phyloP scores from a whole-genome alignment of 2,888 invertebrate species.

The Ornithoptera priamus region DNA sequence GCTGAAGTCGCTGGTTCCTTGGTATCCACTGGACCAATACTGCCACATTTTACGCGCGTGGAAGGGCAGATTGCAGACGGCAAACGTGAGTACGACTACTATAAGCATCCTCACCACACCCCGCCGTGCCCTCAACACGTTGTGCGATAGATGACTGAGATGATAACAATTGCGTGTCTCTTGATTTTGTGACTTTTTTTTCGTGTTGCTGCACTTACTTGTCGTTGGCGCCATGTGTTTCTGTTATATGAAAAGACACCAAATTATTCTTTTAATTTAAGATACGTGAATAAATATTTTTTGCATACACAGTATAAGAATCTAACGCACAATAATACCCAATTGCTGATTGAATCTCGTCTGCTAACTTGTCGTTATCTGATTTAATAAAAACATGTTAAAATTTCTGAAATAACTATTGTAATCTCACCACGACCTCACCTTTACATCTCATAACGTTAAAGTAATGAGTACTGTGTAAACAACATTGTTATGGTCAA shows the following conservation, averaged over 20 bases:
- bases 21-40: slow-evolving; percentile 86
- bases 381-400: too few species aligned
- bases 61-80: slow-evolving; percentile 93
- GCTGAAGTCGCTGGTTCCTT: slow-evolving; percentile 87
- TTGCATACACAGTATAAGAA: too few species aligned
- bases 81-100: slow-evolving; percentile 92
- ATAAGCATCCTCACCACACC: slow-evolving; percentile 94
- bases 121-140: slow-evolving; percentile 88
- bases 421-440: too few species aligned
- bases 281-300: too few species aligned
- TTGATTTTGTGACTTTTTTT: slow-evolving; percentile 60
- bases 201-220: slow-evolving; percentile 51
- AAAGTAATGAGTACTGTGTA: too few species aligned
- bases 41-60: slow-evolving; percentile 94
- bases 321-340: too few species aligned
- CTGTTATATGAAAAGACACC: slow-evolving; percentile 40
- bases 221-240: slow-evolving; percentile 35
- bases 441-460: too few species aligned
- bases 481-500: too few species aligned
- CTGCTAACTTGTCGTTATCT: too few species aligned
- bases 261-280: slow-evolving; percentile 39
- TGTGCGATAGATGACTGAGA: slow-evolving; percentile 85
- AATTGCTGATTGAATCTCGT: too few species aligned
- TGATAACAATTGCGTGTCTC: slow-evolving; percentile 79
- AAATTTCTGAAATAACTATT: too few species aligned